Evolutionary conservation across 2,888 invertebrate species (phyloP).

Genomic region (Thymelicus sylvestris): DNA sequence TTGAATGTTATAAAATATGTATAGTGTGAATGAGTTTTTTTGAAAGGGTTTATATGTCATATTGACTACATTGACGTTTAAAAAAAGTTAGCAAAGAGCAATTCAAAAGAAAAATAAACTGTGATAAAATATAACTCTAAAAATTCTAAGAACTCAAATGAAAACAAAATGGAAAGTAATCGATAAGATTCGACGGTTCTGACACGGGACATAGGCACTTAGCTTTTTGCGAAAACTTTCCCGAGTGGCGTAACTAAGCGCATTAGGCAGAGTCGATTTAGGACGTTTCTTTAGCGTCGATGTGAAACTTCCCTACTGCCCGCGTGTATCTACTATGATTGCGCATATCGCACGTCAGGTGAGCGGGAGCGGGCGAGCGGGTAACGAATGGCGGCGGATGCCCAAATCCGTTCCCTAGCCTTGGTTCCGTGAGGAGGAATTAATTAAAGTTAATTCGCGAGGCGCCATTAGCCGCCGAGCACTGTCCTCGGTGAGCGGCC

Average conservation of each 20-base stretch:
- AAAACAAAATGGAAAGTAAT: not conserved
- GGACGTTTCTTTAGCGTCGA: not conserved
- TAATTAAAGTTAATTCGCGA: constrained; percentile 74
- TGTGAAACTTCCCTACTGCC: not conserved
- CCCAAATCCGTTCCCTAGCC: constrained; percentile 48
- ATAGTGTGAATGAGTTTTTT: too few relatives aligned
- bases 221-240: constrained; percentile 4
- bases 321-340: constrained; percentile 2
- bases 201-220: not conserved
- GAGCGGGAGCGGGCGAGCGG: not conserved
- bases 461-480: constrained; percentile 64
- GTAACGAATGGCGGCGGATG: constrained; percentile 28
- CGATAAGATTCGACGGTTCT: not conserved
- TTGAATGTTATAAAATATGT: too few relatives aligned
- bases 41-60: too few relatives aligned
- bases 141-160: too few relatives aligned
- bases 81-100: too few relatives aligned
- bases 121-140: too few relatives aligned
- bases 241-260: constrained; percentile 7
- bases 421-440: constrained; percentile 58
- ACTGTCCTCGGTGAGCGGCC: constrained; percentile 57
- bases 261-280: constrained; percentile 21
- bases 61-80: too few relatives aligned
- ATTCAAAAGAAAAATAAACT: too few relatives aligned
- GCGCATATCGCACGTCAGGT: constrained; percentile 18